A percentile compares a stretch with the other conserved stretches of the same genome.
phyloP scores from a whole-genome alignment of 2,888 invertebrate genomes.

The Noctua fimbriata region DNA sequence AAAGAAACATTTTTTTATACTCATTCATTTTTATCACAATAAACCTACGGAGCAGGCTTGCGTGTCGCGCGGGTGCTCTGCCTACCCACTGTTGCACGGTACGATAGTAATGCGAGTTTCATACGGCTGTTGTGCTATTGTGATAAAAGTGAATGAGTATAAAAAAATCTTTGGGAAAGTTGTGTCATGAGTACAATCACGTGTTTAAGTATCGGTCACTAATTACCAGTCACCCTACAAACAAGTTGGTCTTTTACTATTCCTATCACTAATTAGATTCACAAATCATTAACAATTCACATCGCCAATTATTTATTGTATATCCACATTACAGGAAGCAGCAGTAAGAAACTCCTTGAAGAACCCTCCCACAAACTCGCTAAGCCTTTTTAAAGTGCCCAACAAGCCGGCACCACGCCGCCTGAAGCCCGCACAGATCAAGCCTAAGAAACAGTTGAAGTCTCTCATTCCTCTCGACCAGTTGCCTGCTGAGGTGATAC shows the following conservation, averaged over 20 bases:
- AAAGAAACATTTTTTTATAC: no score
- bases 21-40: no score
- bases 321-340: slow-evolving; percentile 74
- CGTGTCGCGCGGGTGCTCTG: no score
- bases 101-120: no score
- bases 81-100: no score
- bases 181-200: no score
- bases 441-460: slow-evolving; percentile 72
- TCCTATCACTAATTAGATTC: not conserved
- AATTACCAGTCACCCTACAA: no score
- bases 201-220: no score
- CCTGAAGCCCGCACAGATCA: slow-evolving; percentile 60
- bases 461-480: slow-evolving; percentile 64
- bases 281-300: not conserved
- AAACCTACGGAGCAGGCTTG: no score
- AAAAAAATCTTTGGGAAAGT: no score
- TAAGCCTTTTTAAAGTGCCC: slow-evolving; percentile 76
- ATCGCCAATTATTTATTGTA: not conserved
- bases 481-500: slow-evolving; percentile 77
- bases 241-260: not conserved
- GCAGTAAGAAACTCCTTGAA: slow-evolving; percentile 74
- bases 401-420: slow-evolving; percentile 66
- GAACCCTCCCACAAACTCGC: slow-evolving; percentile 57
- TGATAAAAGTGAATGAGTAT: no score
- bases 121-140: no score